Evolutionary conservation across 2,113 vertebrate species (phyloP).

Genomic region (Labrus mixtus): DNA sequence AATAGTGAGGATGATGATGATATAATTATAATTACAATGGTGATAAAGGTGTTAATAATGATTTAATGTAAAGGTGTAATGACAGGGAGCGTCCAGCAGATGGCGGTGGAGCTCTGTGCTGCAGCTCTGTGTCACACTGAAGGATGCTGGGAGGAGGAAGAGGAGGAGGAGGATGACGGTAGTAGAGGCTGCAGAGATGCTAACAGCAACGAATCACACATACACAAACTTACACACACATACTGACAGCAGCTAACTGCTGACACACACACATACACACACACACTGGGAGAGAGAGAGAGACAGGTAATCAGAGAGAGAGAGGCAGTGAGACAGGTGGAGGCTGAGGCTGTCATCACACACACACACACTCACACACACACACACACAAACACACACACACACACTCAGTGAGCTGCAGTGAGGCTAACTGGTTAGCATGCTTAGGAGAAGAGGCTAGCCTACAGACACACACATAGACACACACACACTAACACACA

Average conservation of each 20-base stretch:
- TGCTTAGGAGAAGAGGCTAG: slow-evolving; percentile 47
- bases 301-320: not conserved
- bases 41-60: too few relatives aligned
- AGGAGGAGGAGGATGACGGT: slow-evolving; percentile 52
- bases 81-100: slow-evolving; percentile 35
- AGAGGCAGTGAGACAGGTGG: not conserved
- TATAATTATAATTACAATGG: too few relatives aligned
- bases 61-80: not conserved
- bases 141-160: slow-evolving; percentile 64
- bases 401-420: slow-evolving; percentile 37
- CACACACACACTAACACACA: slow-evolving; percentile 13
- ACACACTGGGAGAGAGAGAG: not conserved
- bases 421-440: slow-evolving; percentile 59
- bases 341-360: slow-evolving; percentile 1
- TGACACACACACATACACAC: slow-evolving; percentile 1
- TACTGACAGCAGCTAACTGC: not conserved
- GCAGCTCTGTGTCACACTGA: slow-evolving; percentile 25
- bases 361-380: not conserved
- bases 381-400: not conserved
- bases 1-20: too few relatives aligned
- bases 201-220: slow-evolving; percentile 57
- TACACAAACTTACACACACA: slow-evolving; percentile 1
- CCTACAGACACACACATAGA: slow-evolving; percentile 24
- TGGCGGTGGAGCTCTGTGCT: slow-evolving; percentile 37
- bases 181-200: slow-evolving; percentile 70